phyloP scores from a whole-genome alignment of 2,113 vertebrate species.

The Plectropomus leopardus region DNA sequence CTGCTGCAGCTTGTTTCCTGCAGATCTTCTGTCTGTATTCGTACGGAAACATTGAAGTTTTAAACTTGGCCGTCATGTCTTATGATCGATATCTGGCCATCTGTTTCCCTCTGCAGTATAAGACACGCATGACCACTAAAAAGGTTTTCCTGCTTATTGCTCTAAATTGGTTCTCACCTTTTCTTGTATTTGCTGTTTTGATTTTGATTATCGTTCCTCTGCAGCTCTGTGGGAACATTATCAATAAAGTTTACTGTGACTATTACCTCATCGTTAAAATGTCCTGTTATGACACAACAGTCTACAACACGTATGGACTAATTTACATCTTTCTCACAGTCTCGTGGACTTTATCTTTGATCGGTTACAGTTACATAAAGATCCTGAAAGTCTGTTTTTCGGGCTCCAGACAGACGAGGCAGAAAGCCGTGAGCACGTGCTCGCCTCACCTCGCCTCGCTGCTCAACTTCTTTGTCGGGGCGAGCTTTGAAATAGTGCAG shows the following conservation, averaged over 20 bases:
- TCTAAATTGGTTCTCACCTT: too few species aligned
- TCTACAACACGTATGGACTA: conserved; percentile 27
- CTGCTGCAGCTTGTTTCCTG: too few species aligned
- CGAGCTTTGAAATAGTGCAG: not conserved
- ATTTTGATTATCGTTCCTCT: conserved; percentile 22
- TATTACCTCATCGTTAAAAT: too few species aligned
- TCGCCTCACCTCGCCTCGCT: conserved; percentile 11
- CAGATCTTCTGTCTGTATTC: too few species aligned
- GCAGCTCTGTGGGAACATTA: conserved; percentile 61
- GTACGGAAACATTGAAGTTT: too few species aligned
- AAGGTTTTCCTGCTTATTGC: too few species aligned
- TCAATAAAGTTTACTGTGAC: conserved; percentile 68
- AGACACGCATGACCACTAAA: not conserved
- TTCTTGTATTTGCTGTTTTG: too few species aligned
- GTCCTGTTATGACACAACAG: conserved; percentile 3
- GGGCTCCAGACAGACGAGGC: conserved; percentile 16
- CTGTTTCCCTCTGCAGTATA: conserved; percentile 50
- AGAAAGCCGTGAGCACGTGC: conserved; percentile 41
- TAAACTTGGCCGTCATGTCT: conserved; percentile 39
- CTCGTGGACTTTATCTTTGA: not conserved
- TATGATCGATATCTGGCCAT: conserved; percentile 65
- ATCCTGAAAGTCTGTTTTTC: conserved; percentile 61
- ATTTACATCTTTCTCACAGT: not conserved
- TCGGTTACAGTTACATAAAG: conserved; percentile 39
- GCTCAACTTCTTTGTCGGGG: not conserved